Conservation (phyloP, 2,888 invertebrate species). For the Nowickia ferox region DNA sequence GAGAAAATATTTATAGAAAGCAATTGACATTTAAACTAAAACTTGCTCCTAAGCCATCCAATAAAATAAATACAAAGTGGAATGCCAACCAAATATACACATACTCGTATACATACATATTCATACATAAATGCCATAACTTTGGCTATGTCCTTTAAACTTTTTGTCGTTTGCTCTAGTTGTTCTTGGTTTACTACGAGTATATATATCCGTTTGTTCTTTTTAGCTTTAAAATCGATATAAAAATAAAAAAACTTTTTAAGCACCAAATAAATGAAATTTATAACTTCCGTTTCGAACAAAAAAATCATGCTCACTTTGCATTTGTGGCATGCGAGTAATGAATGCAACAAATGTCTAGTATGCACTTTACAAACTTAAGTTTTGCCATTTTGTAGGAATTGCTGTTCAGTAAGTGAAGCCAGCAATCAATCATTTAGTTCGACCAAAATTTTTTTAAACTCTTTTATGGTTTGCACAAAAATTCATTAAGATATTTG, state of each 20-base stretch:
- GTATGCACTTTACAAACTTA: not conserved
- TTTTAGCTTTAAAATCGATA: constrained; percentile 36
- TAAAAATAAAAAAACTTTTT: constrained; percentile 50
- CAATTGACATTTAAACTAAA: constrained; percentile 16
- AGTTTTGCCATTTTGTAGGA: not conserved
- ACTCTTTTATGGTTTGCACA: not conserved
- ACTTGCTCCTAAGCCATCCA: constrained; percentile 5
- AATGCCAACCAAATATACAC: not conserved
- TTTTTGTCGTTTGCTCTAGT: not conserved
- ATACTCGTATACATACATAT: no score
- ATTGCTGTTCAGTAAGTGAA: not conserved
- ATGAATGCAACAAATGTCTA: constrained; percentile 58
- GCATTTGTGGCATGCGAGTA: not conserved
- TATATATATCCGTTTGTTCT: not conserved
- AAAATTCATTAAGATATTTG: constrained; percentile 15
- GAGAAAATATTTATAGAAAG: not conserved
- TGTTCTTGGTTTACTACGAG: not conserved
- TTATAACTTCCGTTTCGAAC: constrained; percentile 59
- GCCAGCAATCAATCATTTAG: not conserved
- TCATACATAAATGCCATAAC: not conserved
- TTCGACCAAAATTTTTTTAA: constrained; percentile 22
- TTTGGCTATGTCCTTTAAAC: constrained; percentile 26
- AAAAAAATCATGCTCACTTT: constrained; percentile 21
- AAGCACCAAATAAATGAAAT: constrained; percentile 59
- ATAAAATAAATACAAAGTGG: not conserved